Evolutionary conservation across 2,888 invertebrate species (phyloP), one percentile per base, ranked within the genome.

Genomic region (Plagodis pulveraria): DNA sequence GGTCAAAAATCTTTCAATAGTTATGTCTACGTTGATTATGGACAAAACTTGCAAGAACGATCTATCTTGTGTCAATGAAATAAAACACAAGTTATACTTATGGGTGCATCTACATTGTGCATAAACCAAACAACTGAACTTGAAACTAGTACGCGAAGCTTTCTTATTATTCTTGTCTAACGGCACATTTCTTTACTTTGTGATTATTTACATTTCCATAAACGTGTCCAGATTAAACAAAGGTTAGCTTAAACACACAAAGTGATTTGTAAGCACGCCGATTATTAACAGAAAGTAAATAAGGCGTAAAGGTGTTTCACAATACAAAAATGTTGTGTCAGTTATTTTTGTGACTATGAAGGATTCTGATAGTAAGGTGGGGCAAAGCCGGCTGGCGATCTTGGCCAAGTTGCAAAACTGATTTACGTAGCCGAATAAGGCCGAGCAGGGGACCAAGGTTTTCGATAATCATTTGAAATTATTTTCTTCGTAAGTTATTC

Each of bases 311-410:
- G 56, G 6, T 54, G 65, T 73, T 70, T 75, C 70, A 65, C 66
- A 75, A 73, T 49, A 50, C 35, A 46, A 41, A 67, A 61, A 66
- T 46, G 49, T 62, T 50, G 58, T 51, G 53, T 66, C 63, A 62
- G 67, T 63, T 69, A 69, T 66, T 56, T 69, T 65, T 58, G 33
- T 56, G 49, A 47, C 45, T 65, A 67, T 69, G 70, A 76, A 73
- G 75, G 75, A 71, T 68, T 69, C 50, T 41, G 35, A 49, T 52
- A 62, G 38, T 12, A 44, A 56, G 63, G 66, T 58, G 41, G 49
- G 62, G 64, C 50, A 50, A 56, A 63, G 63, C 50, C 36, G 59
- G 61, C 43, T 34, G 54, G 58, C 66, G n/a, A 56, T 55, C 66
- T 65, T 42, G 44, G 58, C 58, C 55, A 50, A 43, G 60, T 72